These are phyloP conservation scores for Stigmatopora argus DNA, from an alignment of 2,113 vertebrate genomes.

Conservation along the genomic window DNA sequence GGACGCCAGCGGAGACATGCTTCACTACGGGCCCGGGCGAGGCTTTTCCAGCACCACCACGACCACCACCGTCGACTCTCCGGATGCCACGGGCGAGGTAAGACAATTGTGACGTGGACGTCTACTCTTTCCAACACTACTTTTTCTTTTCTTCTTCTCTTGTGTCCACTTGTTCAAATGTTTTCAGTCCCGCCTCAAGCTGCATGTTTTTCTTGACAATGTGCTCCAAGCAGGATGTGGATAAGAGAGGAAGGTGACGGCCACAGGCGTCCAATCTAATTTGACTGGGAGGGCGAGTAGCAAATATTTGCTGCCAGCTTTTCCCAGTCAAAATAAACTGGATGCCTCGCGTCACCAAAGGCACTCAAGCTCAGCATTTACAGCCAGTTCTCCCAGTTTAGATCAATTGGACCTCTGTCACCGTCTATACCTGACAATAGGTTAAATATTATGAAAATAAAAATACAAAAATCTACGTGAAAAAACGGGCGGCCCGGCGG, in stretches of 20 bases:
- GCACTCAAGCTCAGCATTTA: no score
- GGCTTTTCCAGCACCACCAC: conserved; percentile 55
- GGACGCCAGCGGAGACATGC: conserved; percentile 65
- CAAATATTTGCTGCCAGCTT: no score
- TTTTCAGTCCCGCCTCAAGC: conserved; percentile 6
- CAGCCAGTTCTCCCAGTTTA: no score
- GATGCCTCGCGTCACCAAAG: no score
- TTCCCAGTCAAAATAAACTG: no score
- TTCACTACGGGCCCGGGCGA: conserved; percentile 55
- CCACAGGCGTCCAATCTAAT: conserved; percentile 19
- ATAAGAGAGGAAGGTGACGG: conserved; percentile 54
- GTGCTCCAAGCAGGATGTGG: conserved; percentile 24
- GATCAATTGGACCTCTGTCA: no score
- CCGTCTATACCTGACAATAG: no score
- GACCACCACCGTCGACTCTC: conserved; percentile 54
- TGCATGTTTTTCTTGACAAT: not conserved
- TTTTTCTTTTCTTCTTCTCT: not conserved
- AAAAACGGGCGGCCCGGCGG: no score
- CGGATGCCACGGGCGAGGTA: conserved; percentile 58
- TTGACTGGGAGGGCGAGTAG: no score
- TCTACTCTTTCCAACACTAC: not conserved
- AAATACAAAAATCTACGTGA: no score
- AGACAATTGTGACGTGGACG: conserved; percentile 24
- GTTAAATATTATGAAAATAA: no score
- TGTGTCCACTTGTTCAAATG: not conserved